phyloP scores from a whole-genome alignment of 2,113 vertebrate genomes.

The Aramus guarauna region DNA sequence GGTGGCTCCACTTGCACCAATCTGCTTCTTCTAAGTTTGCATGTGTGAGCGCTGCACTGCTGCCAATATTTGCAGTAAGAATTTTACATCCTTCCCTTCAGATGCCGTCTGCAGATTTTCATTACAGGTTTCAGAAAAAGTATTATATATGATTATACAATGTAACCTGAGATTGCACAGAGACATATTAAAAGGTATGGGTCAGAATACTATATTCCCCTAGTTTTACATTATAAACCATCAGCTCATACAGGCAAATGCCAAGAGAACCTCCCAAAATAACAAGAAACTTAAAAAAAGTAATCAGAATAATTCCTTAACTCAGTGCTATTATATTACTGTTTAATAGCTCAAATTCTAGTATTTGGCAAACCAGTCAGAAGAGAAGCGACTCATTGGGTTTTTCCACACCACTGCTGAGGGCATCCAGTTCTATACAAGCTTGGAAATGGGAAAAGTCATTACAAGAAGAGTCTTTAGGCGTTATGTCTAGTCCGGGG shows the following conservation, averaged over 20 bases:
- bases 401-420: neutral
- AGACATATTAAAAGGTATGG: neutral
- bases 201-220: neutral
- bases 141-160: neutral
- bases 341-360: neutral
- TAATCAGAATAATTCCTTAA: neutral
- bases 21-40: neutral
- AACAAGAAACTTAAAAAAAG: neutral
- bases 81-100: neutral
- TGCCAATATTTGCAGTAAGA: neutral
- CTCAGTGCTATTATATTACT: neutral
- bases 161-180: neutral
- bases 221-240: neutral
- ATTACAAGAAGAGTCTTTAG: neutral
- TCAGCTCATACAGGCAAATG: neutral
- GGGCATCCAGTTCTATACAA: neutral
- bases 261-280: neutral
- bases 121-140: neutral
- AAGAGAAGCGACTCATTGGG: neutral
- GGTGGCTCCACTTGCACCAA: neutral
- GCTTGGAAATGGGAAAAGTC: neutral
- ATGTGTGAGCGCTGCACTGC: neutral
- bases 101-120: neutral
- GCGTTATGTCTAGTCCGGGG: neutral
- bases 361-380: neutral